Evolutionary conservation across 2,888 invertebrate genomes (phyloP), one percentile per base, ranked within the genome.

Genomic region (Calephelis perditalis): DNA sequence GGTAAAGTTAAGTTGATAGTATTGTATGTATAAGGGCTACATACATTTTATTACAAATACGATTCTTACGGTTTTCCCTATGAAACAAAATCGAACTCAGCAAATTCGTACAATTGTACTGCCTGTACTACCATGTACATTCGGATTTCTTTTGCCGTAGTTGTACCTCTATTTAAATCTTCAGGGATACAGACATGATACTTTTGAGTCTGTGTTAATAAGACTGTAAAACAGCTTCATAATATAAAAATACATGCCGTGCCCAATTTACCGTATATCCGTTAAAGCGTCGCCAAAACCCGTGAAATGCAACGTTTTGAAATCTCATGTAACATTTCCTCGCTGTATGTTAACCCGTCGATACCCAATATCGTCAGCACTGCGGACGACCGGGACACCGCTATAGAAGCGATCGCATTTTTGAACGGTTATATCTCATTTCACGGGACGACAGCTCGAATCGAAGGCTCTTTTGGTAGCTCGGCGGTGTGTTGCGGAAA

Each of bases 401-500:
- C 73, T 71, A 73, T 73, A 71, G 70, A 76, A 74, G 71, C 74
- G 76, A 81, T 82, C 77, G 75, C 76, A 79, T 82, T 86, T 87
- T 85, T 81, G 80, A 83, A 70, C 79, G 75, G 80, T 81, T 83
- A 84, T 82, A 84, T 84, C 81, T 84, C 77, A 84, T 87, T 87
- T 86, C 79, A 82, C 81, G 83, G 77, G 72, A 77, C 77, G 77
- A 80, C 81, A 83, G 81, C 78, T 82, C 69, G 70, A 70, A 65
- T 66, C 69, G 70, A 66, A 70, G 67, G 67, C 67, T 67, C 65
- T 67, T 71, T 71, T 66, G 52, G 35, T 52, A 26, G 68, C 69
- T 70, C 71, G 63, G 69, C 70, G 71, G 75, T 72, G 40, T 77
- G 78, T 78, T 74, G 75, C 72, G 6, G 80, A 86, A 86, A 86